A percentile compares a stretch with the other conserved stretches of the same genome.
These are phyloP conservation scores for Phyllostomus discolor DNA, from an alignment of 2,113 vertebrate genomes.

Conservation along the genomic window DNA sequence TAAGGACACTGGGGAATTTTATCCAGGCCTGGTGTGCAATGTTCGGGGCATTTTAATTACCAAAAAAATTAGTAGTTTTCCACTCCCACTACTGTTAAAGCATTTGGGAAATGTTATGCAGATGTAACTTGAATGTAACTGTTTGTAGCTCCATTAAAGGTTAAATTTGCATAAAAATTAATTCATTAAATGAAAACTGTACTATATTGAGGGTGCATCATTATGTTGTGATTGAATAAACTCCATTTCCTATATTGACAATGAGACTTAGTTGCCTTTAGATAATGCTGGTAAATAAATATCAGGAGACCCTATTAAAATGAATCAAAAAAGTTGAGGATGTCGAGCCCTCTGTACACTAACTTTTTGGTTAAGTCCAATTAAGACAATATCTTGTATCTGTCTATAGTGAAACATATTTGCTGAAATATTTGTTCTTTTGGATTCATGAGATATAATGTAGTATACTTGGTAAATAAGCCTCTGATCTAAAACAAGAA, in stretches of 20 bases:
- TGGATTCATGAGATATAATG: background rate
- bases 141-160: slow-evolving; percentile 43
- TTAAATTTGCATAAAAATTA: slow-evolving; percentile 64
- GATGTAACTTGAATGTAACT: background rate
- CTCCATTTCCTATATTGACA: background rate
- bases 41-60: slow-evolving; percentile 39
- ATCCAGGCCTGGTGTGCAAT: background rate
- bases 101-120: slow-evolving; percentile 43
- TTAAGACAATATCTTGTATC: background rate
- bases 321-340: background rate
- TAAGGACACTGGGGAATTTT: slow-evolving; percentile 3
- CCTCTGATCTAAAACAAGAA: background rate
- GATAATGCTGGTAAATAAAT: slow-evolving; percentile 20
- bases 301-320: slow-evolving; percentile 4
- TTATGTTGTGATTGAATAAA: slow-evolving; percentile 15
- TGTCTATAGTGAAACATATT: background rate
- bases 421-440: background rate
- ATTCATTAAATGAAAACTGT: slow-evolving; percentile 36
- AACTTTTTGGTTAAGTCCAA: background rate
- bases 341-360: background rate
- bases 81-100: slow-evolving; percentile 1
- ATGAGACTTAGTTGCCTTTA: background rate
- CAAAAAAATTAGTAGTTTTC: background rate
- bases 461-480: background rate
- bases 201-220: background rate